These are phyloP conservation scores for Dendronephthya gigantea DNA, from an alignment of 64 coral and sea anemone genomes.

Conservation along the genomic window DNA sequence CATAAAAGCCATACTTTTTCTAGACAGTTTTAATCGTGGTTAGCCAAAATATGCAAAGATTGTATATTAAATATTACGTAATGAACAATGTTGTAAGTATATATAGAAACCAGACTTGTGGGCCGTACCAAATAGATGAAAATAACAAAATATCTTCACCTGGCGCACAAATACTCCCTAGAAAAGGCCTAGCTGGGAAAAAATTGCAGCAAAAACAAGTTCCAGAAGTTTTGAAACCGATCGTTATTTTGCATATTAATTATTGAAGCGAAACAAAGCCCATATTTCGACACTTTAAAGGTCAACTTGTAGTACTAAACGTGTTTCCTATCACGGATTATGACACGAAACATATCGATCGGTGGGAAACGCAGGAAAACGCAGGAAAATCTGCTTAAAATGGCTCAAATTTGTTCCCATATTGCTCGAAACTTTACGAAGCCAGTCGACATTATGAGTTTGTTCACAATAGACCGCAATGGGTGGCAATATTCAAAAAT, in stretches of 20 bases:
- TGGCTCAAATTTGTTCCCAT: neutral
- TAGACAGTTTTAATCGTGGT: neutral
- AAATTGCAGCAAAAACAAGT: neutral
- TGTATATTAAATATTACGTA: neutral
- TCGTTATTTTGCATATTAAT: neutral
- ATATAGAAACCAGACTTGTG: neutral
- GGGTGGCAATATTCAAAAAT: slow-evolving; percentile 15
- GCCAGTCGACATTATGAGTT: neutral
- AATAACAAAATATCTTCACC: neutral
- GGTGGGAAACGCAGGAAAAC: neutral
- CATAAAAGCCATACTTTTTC: neutral
- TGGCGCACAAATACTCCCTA: neutral
- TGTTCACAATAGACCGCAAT: neutral
- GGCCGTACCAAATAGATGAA: neutral
- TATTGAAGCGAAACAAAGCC: neutral
- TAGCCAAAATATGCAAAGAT: neutral
- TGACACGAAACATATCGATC: no score
- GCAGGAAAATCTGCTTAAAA: no score
- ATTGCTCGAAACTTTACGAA: no score
- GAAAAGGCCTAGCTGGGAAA: neutral
- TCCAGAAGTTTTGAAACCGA: neutral
- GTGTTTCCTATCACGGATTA: no score
- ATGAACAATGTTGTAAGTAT: neutral
- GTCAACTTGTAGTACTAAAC: neutral
- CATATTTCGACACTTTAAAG: neutral